Evolutionary conservation across 2,797 vertebrate genomes (phyloP), one percentile per base, ranked within the genome.

Genomic region (Anisognathus igniventris): DNA sequence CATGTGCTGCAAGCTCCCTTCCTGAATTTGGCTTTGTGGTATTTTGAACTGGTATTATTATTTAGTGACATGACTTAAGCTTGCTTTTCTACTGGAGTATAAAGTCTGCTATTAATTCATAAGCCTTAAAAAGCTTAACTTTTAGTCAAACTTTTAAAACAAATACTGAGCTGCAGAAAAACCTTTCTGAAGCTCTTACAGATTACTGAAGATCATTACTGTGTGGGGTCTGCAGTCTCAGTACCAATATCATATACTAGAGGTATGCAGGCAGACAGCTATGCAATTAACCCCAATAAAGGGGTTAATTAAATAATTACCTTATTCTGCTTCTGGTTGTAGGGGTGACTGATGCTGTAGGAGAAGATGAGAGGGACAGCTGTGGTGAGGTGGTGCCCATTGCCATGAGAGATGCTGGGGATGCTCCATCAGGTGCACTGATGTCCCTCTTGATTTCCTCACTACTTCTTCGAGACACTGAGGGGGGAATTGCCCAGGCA

Each of bases 361-460:
- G 99, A 65, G 99, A 99, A 42, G 98, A 98, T 3, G 99, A 98
- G 54, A 99, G 97, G 9, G 99, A 98, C 6, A 99, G 98, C 37
- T 99, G 98, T 19, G 99, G 98, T 6, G 98, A 98, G 3, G 98
- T 97, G 74, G 98, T 98, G 19, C 98, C 98, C 97, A 99, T 98
- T 3, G 98, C 98, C 98, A 99, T 98, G 14, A 99, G 97, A 30
- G 99, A 98, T 47, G 98, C 97, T 4, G 99, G 97, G 27, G 99
- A 98, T 2, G 98, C 93, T 23, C 98, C 98, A n/a, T 99, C 99
- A 3, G 98, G 86, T 14, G 98, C 98, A 0, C 98, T 98, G 79
- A 99, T 98, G 83, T 99, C 99, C 71, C 99, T 97, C 86, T 99
- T 99, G 66, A 99, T 98, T 96, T 99, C 99, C 96, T 99, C 99